Percentiles rank a stretch among this genome's conserved stretches.
phyloP scores from a whole-genome alignment of 1,140 invertebrate species.

The Drosophila sproati region DNA sequence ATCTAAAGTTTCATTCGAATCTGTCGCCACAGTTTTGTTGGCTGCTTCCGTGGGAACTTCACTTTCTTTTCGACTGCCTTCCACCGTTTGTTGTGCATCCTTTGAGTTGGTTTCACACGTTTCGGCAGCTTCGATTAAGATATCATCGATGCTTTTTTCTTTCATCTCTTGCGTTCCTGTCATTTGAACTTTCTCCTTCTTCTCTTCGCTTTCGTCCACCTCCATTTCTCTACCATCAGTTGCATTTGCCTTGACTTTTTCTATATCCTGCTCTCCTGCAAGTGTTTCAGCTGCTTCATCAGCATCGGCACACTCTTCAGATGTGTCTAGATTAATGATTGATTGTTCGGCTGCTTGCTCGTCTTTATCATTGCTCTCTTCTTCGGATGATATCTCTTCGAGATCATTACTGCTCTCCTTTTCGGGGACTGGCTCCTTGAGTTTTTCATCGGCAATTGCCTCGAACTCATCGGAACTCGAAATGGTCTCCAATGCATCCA shows the following conservation, averaged over 20 bases:
- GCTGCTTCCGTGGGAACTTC: background rate
- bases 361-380: slow-evolving; percentile 16
- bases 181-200: background rate
- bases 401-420: slow-evolving; percentile 25
- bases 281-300: slow-evolving; percentile 10
- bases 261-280: background rate
- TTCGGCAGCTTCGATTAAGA: slow-evolving; percentile 1
- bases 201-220: slow-evolving; percentile 1
- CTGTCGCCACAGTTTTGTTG: background rate
- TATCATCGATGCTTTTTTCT: slow-evolving; percentile 17
- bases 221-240: slow-evolving; percentile 7
- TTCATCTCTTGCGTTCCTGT: slow-evolving; percentile 25
- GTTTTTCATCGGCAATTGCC: background rate
- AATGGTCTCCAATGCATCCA: slow-evolving; percentile 63
- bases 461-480: slow-evolving; percentile 61
- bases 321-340: slow-evolving; percentile 31
- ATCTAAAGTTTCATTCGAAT: background rate
- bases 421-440: background rate
- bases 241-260: background rate
- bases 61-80: background rate
- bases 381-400: slow-evolving; percentile 56
- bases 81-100: background rate
- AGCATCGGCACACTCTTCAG: slow-evolving; percentile 1
- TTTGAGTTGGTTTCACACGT: background rate
- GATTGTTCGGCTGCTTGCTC: background rate